Evolutionary conservation across 2,113 vertebrate genomes (phyloP).

Genomic region (Centropus bengalensis): DNA sequence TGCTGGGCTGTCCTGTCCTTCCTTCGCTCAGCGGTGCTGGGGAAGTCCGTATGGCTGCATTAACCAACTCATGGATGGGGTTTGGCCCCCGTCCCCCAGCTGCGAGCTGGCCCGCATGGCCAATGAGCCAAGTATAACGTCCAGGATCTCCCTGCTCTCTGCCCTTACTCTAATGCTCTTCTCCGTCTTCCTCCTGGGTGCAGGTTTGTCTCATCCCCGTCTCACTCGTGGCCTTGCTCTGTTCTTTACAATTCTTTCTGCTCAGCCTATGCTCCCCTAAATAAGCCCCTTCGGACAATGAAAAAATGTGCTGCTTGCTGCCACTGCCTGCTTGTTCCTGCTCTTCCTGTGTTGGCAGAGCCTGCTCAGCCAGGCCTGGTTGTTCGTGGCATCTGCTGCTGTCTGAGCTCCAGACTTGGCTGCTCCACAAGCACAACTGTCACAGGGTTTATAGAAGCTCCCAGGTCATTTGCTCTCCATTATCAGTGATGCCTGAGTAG

Average conservation of each 20-base stretch:
- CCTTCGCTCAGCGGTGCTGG: not conserved
- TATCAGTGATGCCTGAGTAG: not conserved
- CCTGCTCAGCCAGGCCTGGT: not conserved
- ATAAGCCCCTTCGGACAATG: not conserved
- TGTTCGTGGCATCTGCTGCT: not conserved
- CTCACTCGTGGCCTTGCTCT: not conserved
- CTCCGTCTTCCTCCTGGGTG: not conserved
- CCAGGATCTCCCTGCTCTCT: not conserved
- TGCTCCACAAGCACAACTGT: not conserved
- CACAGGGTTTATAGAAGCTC: not conserved
- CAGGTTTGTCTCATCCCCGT: not conserved
- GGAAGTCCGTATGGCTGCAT: not conserved
- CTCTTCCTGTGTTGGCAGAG: not conserved
- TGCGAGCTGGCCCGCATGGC: not conserved
- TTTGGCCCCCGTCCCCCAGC: not conserved
- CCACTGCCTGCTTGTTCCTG: not conserved
- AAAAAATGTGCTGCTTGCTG: not conserved
- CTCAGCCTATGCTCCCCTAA: not conserved
- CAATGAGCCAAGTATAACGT: not conserved
- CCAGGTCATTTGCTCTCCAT: not conserved
- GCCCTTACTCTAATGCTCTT: not conserved
- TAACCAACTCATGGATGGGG: not conserved
- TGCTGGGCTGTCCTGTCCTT: not conserved
- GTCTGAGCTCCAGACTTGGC: not conserved
- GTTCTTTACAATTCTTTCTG: not conserved